Percentiles rank a stretch among this genome's conserved stretches.
Evolutionary conservation across 2,888 invertebrate species (phyloP).

Genomic region (Epinotia nisella): DNA sequence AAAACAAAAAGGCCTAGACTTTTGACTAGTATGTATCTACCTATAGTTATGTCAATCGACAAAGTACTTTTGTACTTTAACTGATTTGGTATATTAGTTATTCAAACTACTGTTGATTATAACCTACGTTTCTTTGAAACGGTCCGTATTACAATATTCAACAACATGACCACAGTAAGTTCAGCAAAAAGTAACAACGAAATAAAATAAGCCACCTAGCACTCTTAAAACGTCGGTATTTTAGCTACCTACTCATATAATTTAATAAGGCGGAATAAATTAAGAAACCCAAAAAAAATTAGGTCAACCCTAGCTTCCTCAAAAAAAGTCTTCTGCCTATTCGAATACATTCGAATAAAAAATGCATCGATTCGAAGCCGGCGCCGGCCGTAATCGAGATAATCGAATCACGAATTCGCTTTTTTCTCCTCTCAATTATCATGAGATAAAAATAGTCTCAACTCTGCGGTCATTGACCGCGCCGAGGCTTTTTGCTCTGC

Average conservation of each 20-base stretch:
- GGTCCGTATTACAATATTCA: too few species aligned
- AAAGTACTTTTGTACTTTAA: too few species aligned
- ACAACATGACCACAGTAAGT: background rate
- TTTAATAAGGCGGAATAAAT: conserved; percentile 5
- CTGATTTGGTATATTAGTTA: too few species aligned
- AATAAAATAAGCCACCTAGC: background rate
- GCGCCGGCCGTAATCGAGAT: conserved; percentile 61
- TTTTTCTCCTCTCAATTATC: conserved; percentile 54
- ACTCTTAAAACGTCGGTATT: background rate
- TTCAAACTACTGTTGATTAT: too few species aligned
- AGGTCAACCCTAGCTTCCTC: conserved; percentile 44
- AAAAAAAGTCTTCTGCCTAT: conserved; percentile 45
- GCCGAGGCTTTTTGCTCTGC: conserved; percentile 55
- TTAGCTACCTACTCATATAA: background rate
- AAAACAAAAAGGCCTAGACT: too few species aligned
- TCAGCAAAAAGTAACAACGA: background rate
- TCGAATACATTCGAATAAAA: conserved; percentile 52
- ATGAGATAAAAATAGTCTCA: conserved; percentile 60
- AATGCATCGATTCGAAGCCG: conserved; percentile 48
- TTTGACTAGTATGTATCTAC: too few species aligned
- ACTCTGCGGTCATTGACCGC: conserved; percentile 61
- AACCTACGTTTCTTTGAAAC: too few species aligned
- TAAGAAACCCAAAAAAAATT: conserved; percentile 16
- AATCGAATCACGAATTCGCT: conserved; percentile 65
- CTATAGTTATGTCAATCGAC: too few species aligned